Evolutionary conservation across 2,888 invertebrate genomes (phyloP), one percentile per base, ranked within the genome.

Genomic region (Baronia brevicornis): DNA sequence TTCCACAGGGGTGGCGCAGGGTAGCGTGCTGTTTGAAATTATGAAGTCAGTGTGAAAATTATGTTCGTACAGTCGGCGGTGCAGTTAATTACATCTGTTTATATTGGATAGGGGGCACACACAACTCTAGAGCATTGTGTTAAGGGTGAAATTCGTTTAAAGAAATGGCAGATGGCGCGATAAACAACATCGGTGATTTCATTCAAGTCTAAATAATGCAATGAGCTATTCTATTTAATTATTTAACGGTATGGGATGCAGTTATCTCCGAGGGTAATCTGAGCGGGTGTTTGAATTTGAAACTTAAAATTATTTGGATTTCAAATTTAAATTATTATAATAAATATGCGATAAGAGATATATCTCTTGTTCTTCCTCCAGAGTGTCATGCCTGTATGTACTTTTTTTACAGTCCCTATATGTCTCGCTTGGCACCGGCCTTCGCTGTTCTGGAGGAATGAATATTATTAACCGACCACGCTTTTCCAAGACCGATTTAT

Each of bases 41-140:
- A 57, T 60, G 50, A 55, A 61, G 55, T 58, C 54, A 46, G 51
- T 48, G 54, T 52, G 57, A 48, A 60, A 56, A 60, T 60, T 55
- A 54, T 54, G 49, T 48, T 41, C 37, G 44, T 41, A 39, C 39
- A 46, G 38, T 37, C 37, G 19, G 31, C 31, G 31, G 27, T 28
- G 36, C 43, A 47, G 43, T 45, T 47, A 47, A 47, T 47, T 47
- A 47, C 43, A 32, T 32, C 36, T 36, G 32, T 32, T 20, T 13
- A 22, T 17, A 13, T 14, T 19, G 18, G 9, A 26, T 17, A 28
- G 24, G 17, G 9, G 17, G 21, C 11, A 26, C 33, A 28, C 30
- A 34, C 13, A 12, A 33, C 45, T 30, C 37, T 41, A 36, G 4
- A 1, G 0, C 23, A 4, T n/a, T 4, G 18, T 2, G 9, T 29